phyloP scores from a whole-genome alignment of 64 coral and sea anemone genomes.

The Catalaphyllia jardinei region DNA sequence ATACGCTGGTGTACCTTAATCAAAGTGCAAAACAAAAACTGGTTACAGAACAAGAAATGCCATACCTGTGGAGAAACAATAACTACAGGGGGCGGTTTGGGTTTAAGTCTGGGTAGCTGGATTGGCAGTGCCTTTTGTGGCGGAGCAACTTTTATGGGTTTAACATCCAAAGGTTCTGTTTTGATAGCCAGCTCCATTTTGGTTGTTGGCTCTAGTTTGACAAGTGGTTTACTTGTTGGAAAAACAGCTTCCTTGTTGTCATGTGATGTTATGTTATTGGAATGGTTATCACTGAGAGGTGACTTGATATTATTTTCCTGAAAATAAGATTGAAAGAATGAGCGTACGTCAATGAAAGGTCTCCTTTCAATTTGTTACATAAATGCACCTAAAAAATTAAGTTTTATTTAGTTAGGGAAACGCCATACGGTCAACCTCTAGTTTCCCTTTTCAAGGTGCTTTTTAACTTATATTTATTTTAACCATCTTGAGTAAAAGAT shows the following conservation, averaged over 20 bases:
- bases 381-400: no score
- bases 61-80: constrained; percentile 50
- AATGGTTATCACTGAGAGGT: constrained; percentile 48
- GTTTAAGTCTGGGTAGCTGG: constrained; percentile 57
- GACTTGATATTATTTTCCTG: constrained; percentile 47
- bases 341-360: no score
- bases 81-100: constrained; percentile 58
- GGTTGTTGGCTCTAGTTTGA: constrained; percentile 47
- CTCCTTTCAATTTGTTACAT: no score
- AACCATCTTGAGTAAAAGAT: no score
- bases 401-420: no score
- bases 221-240: constrained; percentile 12
- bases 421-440: no score
- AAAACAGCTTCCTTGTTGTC: constrained; percentile 1
- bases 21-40: no score
- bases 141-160: background rate
- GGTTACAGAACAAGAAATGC: no score
- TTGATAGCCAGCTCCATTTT: constrained; percentile 25
- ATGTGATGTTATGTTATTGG: constrained; percentile 13
- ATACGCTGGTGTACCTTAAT: no score
- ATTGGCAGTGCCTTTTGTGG: constrained; percentile 37
- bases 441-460: no score
- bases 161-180: constrained; percentile 34
- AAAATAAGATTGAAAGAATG: background rate
- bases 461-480: no score